Evolutionary conservation across 2,888 invertebrate species (phyloP), one percentile per base, ranked within the genome.

Genomic region (Pterobdella sp.): DNA sequence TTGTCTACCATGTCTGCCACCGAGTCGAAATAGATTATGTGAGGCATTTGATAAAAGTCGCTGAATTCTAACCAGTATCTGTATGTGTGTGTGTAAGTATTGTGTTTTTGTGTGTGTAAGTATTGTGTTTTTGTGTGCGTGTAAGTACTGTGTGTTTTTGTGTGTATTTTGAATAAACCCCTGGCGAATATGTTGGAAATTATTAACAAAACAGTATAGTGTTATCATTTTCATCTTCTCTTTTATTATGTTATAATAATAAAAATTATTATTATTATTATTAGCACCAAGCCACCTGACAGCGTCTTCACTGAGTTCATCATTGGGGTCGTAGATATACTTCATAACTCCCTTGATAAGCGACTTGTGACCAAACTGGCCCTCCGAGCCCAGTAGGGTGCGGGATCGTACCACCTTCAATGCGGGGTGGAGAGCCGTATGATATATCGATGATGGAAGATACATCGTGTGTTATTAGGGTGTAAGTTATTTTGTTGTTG

Each of bases 41-140:
- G 77, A 4, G 77, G 77, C 77, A 75, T 76, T 64, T 78, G 78
- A 70, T 78, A 78, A 70, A 73, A 78, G 60, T 78, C 78, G 1
- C 76, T 75, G 52, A 73, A 76, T 32, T 73, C 29, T 42, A 78
- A 68, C 78, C 78, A 78, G 49, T 74, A 76, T 42, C 68, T 71
- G 34, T 42, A 52, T 31, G 32, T 69, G 32, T 31, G 35, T 26
- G n/a, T 7, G 7, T 7, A n/a, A 14, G 26, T 26, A n/a, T 10
- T 32, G 36, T 32, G 36, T 10, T 4, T 7, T 67, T 10, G 64
- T 29, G 31, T 7, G 64, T 64, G 64, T 29, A n/a, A 29, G n/a
- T 64, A n/a, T 4, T 64, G 26, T 64, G 64, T n/a, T 64, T 64
- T 7, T 29, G 64, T 31, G 29, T 64, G 10, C 7, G 64, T 64